Evolutionary conservation across 1,140 invertebrate species (phyloP), one percentile per base, ranked within the genome.

Genomic region (Drosophila burlai): DNA sequence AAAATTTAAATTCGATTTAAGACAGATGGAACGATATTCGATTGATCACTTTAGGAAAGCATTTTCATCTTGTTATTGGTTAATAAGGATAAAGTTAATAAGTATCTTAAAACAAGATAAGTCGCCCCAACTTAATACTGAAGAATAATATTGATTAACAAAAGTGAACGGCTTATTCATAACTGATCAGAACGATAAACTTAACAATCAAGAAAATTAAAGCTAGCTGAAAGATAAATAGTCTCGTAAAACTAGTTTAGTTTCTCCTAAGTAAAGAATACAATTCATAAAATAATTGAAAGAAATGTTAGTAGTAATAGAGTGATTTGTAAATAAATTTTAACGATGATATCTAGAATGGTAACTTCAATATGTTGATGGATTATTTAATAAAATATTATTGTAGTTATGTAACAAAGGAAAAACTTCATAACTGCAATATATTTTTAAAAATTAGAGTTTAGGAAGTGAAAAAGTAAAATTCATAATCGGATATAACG

Each of bases 21-120:
- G 15, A n/a, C 67, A 71, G 38, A 71, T 67, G 67, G 49, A 55
- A 24, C 10, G 21, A 54, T 67, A 31, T 45, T 16, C 2, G 16
- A 38, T 38, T 36, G 49, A 31, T 38, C n/a, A 50, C 6, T 15
- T 47, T 0, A 13, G 11, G 2, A 9, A 45, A 45, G 1, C 0
- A 3, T 18, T 45, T 0, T 21, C n/a, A 13, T 45, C 18, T 45
- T 45, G 2, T 21, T 21, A 13, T 45, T 45, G 4, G 4, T 10
- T 2, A 2, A 18, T 0, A 43, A 18, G 2, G 21, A 21, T 11
- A 11, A 18, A 11, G 10, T 21, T 45, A 45, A 45, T 21, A 45
- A 21, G 10, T 45, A 10, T 21, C 18, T 21, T 21, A 6, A 21
- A 21, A 45, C 2, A 18, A 9, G 8, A 10, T 43, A 10, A 43